Percentiles rank a stretch among this genome's conserved stretches.
Evolutionary conservation across 2,113 vertebrate species (phyloP).

Genomic region (Oryzias woworae): DNA sequence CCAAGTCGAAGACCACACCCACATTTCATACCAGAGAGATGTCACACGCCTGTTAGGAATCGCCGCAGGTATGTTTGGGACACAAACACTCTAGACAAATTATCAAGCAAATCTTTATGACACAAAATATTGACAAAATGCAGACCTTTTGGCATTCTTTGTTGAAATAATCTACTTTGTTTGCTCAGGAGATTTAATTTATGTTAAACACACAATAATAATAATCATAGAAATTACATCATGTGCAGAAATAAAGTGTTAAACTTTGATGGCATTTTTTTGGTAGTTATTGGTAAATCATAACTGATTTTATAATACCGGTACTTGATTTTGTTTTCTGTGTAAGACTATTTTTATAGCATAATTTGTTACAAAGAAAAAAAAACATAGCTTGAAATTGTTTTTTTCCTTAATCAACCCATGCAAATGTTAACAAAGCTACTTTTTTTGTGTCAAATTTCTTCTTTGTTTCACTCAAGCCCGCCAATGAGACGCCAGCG

Average conservation of each 20-base stretch:
- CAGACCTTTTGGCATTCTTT: neutral
- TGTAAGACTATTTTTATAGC: too few species aligned
- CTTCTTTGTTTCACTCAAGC: constrained; percentile 64
- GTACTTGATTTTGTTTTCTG: too few species aligned
- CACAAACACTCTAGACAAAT: neutral
- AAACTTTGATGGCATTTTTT: too few species aligned
- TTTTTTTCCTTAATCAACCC: too few species aligned
- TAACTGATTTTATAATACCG: too few species aligned
- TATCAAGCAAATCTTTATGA: neutral
- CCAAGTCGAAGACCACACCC: constrained; percentile 92
- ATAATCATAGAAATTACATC: too few species aligned
- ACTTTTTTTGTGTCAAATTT: neutral
- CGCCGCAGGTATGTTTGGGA: constrained; percentile 85
- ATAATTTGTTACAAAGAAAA: too few species aligned
- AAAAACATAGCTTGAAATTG: too few species aligned
- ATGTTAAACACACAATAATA: too few species aligned
- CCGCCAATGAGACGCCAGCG: constrained; percentile 96
- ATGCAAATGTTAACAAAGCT: neutral
- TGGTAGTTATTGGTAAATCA: too few species aligned
- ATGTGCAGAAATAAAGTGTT: too few species aligned
- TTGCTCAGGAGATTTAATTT: neutral
- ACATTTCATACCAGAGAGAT: constrained; percentile 94
- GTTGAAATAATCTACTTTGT: neutral
- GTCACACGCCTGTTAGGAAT: constrained; percentile 93
- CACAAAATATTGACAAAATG: neutral